Evolutionary conservation across 37 sponge, comb jelly and placozoan species (phyloP), one percentile per base, ranked within the genome.

Genomic region (Beroe ovata): DNA sequence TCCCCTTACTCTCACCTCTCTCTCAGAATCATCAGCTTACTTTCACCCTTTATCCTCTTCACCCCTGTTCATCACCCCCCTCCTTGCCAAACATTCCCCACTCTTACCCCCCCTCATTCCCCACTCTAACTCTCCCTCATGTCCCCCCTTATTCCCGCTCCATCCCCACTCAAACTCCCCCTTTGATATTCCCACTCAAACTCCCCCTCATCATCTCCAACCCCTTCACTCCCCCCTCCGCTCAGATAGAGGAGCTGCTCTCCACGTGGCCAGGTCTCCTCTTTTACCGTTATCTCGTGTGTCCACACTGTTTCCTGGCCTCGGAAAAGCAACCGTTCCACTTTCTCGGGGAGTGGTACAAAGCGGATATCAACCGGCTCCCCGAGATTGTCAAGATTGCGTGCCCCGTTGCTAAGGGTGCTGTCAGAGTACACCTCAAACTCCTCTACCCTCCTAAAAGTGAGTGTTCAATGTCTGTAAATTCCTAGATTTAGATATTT

Each of bases 301-400:
- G 84, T 77, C 84, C 84, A 0, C 84, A 77, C 84, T 77, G 84
- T 42, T 77, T 77, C 54, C 84, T 77, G n/a, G 84, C 84, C 47
- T 32, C 26, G 4, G 84, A 77, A 26, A 3, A 8, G 3, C 36
- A 39, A 14, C 84, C 84, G 4, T 77, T 77, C 47, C 84, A 77
- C 84, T 77, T 77, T 25, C 54, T 77, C 4, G 84, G 84, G 3
- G 84, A 77, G 28, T 77, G 84, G 84, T 23, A 77, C 54, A 77
- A 77, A 40, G 84, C 84, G 25, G n/a, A 39, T 19, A 23, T 42
- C 16, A 77, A 39, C 42, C 41, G 84, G 4, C 84, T 77, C 11
- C 84, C 84, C 0, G 84, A 77, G 84, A 77, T 77, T 19, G 84
- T 77, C 47, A 77, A 77, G 84, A 77, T 77, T n/a, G 84, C 84